Conservation (phyloP, 1,140 invertebrate genomes). For the Bombus affinis region DNA sequence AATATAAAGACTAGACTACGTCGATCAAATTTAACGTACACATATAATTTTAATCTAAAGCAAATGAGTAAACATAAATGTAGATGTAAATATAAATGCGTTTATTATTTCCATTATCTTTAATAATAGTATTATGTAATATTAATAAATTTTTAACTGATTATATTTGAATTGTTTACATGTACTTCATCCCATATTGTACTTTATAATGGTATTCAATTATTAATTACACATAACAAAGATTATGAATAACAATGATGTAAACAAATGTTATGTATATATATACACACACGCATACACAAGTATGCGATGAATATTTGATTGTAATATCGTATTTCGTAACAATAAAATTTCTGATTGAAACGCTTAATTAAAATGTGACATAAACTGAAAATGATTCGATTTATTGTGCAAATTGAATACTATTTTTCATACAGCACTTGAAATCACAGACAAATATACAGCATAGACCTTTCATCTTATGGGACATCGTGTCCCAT, state of each 20-base stretch:
- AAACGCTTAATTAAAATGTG: neutral
- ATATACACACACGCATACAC: accelerated
- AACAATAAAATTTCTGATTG: neutral
- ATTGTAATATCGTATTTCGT: neutral
- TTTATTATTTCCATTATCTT: neutral
- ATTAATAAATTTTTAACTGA: neutral
- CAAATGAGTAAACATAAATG: neutral
- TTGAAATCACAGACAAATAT: too few species aligned
- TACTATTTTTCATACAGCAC: neutral
- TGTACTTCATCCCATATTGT: neutral
- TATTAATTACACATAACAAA: neutral
- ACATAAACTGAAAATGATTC: neutral
- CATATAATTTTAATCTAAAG: neutral
- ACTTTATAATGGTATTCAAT: neutral
- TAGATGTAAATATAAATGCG: neutral
- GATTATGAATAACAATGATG: neutral
- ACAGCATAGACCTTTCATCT: too few species aligned
- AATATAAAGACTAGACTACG: neutral
- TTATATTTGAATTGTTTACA: neutral
- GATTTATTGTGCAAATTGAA: neutral
- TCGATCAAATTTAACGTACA: neutral
- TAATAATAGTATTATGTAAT: neutral
- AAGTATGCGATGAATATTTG: neutral
- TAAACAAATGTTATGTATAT: neutral
- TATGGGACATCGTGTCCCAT: too few species aligned